Percentiles rank a stretch among this genome's conserved stretches.
These are phyloP conservation scores for Maconellicoccus hirsutus DNA, from an alignment of 1,140 invertebrate genomes.

Conservation along the genomic window DNA sequence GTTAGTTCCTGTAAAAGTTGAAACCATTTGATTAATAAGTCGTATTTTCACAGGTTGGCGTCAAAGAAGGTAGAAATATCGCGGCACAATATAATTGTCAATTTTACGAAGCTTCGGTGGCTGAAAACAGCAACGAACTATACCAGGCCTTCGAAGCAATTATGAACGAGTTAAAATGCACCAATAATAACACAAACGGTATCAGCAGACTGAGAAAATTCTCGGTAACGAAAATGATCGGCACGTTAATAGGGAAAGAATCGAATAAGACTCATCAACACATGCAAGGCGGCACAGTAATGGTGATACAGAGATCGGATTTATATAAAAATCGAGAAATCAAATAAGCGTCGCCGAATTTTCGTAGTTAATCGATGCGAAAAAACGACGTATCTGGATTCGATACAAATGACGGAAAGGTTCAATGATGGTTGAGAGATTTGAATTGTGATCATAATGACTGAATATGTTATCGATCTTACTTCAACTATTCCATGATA, in stretches of 20 bases:
- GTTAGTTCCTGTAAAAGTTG: too few relatives aligned
- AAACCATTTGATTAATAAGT: slow-evolving; percentile 15
- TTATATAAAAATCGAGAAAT: slow-evolving; percentile 42
- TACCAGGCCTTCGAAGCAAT: slow-evolving; percentile 55
- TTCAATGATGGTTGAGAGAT: too few relatives aligned
- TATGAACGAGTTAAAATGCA: slow-evolving; percentile 47
- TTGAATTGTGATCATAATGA: not conserved
- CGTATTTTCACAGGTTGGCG: slow-evolving; percentile 45
- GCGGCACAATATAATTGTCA: slow-evolving; percentile 52
- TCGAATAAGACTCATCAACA: slow-evolving; percentile 34
- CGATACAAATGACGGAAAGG: too few relatives aligned
- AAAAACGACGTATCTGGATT: too few relatives aligned
- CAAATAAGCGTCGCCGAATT: slow-evolving; percentile 30
- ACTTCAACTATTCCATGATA: not conserved
- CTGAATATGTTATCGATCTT: not conserved
- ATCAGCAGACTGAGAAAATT: slow-evolving; percentile 47
- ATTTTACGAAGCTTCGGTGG: slow-evolving; percentile 63
- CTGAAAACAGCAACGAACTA: slow-evolving; percentile 57
- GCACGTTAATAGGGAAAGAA: slow-evolving; percentile 47
- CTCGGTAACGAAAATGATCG: slow-evolving; percentile 65
- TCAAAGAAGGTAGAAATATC: slow-evolving; percentile 51
- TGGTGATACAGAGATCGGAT: slow-evolving; percentile 44
- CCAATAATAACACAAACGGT: slow-evolving; percentile 36
- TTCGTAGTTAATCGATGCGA: too few relatives aligned
- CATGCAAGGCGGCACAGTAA: slow-evolving; percentile 40